phyloP scores from a whole-genome alignment of 2,113 vertebrate species.

The Cranoglanis bouderius region DNA sequence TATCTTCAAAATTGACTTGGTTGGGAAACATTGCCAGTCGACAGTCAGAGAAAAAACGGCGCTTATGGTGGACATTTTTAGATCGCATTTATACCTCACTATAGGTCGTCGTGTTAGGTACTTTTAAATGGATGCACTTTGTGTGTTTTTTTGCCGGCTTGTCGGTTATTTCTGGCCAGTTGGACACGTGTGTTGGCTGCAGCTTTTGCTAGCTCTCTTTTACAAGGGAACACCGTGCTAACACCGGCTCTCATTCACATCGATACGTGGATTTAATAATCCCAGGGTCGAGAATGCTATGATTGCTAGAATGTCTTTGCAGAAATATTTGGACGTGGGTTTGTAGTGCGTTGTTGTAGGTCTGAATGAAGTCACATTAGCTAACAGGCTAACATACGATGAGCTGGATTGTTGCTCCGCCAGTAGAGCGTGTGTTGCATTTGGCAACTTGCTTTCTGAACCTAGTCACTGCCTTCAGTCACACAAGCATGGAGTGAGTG shows the following conservation, averaged over 20 bases:
- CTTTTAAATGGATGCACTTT: too few relatives aligned
- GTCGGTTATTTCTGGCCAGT: conserved; percentile 12
- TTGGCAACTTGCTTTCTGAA: not conserved
- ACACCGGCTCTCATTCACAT: not conserved
- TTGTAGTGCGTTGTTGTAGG: too few relatives aligned
- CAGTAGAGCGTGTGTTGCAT: conserved; percentile 13
- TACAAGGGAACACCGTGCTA: not conserved
- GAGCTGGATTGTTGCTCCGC: not conserved
- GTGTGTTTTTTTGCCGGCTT: not conserved
- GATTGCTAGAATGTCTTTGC: too few relatives aligned
- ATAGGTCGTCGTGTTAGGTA: too few relatives aligned
- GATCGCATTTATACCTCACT: not conserved
- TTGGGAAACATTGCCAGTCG: conserved; percentile 53
- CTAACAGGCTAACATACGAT: not conserved
- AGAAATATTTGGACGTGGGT: not conserved
- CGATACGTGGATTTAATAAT: not conserved
- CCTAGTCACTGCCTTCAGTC: not conserved
- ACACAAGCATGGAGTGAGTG: not conserved
- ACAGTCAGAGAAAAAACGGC: conserved; percentile 59
- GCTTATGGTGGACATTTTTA: conserved; percentile 38
- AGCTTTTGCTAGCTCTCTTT: conserved; percentile 33
- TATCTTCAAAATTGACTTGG: conserved; percentile 61
- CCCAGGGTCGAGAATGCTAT: not conserved
- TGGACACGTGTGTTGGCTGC: conserved; percentile 51
- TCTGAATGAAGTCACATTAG: conserved; percentile 1